Conservation (phyloP, 92 coral and sea anemone species). For the Diadumene lineata region DNA sequence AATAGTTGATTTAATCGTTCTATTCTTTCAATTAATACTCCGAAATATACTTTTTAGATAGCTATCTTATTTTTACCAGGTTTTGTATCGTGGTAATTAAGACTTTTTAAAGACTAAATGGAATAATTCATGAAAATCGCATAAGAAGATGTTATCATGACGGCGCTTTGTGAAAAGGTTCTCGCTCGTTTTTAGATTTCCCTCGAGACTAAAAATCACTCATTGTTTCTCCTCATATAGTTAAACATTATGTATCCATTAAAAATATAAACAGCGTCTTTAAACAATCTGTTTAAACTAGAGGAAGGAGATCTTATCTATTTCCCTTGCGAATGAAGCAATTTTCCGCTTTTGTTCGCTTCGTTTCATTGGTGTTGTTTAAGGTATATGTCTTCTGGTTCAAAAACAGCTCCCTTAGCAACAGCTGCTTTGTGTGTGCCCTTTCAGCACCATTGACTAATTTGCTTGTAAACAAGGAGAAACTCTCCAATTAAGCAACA, state of each 20-base stretch:
- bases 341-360: not conserved
- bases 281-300: not conserved
- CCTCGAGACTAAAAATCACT: no score
- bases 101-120: not conserved
- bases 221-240: not conserved
- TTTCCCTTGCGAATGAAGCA: not conserved
- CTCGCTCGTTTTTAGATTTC: no score
- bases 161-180: no score
- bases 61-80: not conserved
- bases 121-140: not conserved
- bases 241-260: not conserved
- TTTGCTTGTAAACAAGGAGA: conserved; percentile 57
- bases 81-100: not conserved
- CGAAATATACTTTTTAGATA: not conserved
- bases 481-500: conserved; percentile 87
- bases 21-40: not conserved
- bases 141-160: no score
- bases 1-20: not conserved
- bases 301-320: not conserved
- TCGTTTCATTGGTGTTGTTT: not conserved
- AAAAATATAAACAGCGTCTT: not conserved
- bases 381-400: not conserved
- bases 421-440: conserved; percentile 26
- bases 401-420: not conserved
- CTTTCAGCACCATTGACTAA: conserved; percentile 25